Base-by-base conservation (phyloP, 1,140 invertebrate species). In the Spodoptera litura region DNA sequence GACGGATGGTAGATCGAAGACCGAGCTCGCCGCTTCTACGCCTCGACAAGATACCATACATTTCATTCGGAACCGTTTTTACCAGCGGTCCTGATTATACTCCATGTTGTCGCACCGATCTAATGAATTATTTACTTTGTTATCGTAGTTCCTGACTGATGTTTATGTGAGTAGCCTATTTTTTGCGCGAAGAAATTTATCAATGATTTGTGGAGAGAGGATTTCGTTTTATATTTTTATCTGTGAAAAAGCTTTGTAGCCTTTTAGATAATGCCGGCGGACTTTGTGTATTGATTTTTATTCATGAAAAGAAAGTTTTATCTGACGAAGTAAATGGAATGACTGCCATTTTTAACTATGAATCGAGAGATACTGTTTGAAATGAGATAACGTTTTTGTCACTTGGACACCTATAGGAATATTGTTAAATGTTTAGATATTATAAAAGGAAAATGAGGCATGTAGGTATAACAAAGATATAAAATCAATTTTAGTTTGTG, bases 1-100 rank as follows among this genome's bases (percentile, higher is more conserved):
- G 92, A 93, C 92, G 83, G 89, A 93, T 93, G 88, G 78, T 80
- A 77, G 80, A 87, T 86, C 81, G 79, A 86, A 83, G 78, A 78
- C 78, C 81, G 73, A 62, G 71, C 84, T 78, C 80, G 83, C 81
- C 78, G 78, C 77, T 76, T 53, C 71, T 74, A 80, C 78, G 68
- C 78, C 79, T 77, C 75, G 56, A 82, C 80, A 78, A 81, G 58
- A 86, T 78, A 82, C 84, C 83, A 83, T 83, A 85, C 83, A 87
- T 87, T 85, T 86, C 75, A 85, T 78, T 79, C 79, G 78, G 51
- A 64, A 64, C 58, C 73, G 73, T 75, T 75, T 75, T 75, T 75
- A 25, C 38, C 49, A 75, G 25, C 44, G 53, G 59, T 38, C 49
- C 61, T 81, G 59, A 81, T 84, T 81, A 83, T 81, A 68, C 73